Conservation (phyloP, 2,888 invertebrate genomes). For the Athalia rosae region DNA sequence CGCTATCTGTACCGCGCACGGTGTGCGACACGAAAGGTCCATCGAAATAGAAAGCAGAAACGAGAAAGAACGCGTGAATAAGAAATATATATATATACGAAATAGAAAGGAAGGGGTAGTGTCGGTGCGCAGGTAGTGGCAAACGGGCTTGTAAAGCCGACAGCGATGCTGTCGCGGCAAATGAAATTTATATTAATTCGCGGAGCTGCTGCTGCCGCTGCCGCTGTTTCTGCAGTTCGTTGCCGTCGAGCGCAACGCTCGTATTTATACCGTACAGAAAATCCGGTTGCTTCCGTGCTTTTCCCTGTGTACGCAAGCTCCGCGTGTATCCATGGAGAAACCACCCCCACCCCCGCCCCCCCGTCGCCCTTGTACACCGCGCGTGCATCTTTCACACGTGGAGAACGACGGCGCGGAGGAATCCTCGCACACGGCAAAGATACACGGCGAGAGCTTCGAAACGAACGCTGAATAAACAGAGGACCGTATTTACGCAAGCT, state of each 20-base stretch:
- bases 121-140: slow-evolving; percentile 22
- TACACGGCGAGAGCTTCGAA: not conserved
- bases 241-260: slow-evolving; percentile 52
- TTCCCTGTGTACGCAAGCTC: too few relatives aligned
- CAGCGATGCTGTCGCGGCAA: slow-evolving; percentile 52
- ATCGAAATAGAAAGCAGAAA: not conserved
- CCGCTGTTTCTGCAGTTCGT: slow-evolving; percentile 36
- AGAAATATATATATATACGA: not conserved
- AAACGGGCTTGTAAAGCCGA: slow-evolving; percentile 38
- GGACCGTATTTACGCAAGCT: slow-evolving; percentile 25
- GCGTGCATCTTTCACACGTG: too few relatives aligned
- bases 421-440: not conserved
- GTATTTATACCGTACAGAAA: not conserved
- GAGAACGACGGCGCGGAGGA: too few relatives aligned
- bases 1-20: slow-evolving; percentile 22
- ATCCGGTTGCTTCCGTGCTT: not conserved
- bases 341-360: not conserved
- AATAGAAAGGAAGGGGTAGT: slow-evolving; percentile 34
- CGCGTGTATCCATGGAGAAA: too few relatives aligned
- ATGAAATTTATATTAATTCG: slow-evolving; percentile 69
- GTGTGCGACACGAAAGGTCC: not conserved
- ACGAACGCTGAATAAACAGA: slow-evolving; percentile 37
- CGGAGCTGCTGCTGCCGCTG: slow-evolving; percentile 51
- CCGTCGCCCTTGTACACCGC: too few relatives aligned
- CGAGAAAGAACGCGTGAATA: not conserved